phyloP scores from a whole-genome alignment of 2,113 vertebrate species.

The Rhabdomys dilectus region DNA sequence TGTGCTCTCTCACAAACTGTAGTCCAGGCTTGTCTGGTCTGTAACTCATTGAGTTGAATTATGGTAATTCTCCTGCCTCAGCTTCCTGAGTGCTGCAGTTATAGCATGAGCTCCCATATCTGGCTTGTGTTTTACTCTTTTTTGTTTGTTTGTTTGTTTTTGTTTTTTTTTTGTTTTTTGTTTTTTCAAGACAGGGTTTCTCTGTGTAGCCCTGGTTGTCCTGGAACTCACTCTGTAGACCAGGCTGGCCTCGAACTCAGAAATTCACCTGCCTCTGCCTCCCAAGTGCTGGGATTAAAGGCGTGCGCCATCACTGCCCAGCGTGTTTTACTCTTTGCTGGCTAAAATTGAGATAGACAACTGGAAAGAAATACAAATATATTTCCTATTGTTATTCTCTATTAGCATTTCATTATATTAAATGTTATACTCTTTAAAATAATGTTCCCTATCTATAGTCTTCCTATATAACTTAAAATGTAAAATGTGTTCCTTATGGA shows the following conservation, averaged over 20 bases:
- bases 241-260: too few relatives aligned
- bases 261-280: too few relatives aligned
- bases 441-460: background rate
- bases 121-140: background rate
- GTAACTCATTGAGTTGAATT: background rate
- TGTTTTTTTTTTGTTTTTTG: too few relatives aligned
- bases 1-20: background rate
- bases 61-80: background rate
- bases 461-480: background rate
- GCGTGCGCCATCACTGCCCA: too few relatives aligned
- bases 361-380: slow-evolving; percentile 24
- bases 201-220: too few relatives aligned
- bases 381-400: background rate
- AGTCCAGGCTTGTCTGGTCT: background rate
- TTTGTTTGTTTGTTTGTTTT: too few relatives aligned
- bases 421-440: background rate
- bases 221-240: too few relatives aligned
- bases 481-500: background rate
- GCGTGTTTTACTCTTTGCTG: background rate
- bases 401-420: background rate
- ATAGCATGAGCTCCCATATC: background rate
- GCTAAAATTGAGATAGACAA: slow-evolving; percentile 3
- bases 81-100: background rate
- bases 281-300: too few relatives aligned
- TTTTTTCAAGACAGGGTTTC: too few relatives aligned